Base-by-base conservation (phyloP, 2,888 invertebrate genomes). In the Cryptophagus acutangulus region DNA sequence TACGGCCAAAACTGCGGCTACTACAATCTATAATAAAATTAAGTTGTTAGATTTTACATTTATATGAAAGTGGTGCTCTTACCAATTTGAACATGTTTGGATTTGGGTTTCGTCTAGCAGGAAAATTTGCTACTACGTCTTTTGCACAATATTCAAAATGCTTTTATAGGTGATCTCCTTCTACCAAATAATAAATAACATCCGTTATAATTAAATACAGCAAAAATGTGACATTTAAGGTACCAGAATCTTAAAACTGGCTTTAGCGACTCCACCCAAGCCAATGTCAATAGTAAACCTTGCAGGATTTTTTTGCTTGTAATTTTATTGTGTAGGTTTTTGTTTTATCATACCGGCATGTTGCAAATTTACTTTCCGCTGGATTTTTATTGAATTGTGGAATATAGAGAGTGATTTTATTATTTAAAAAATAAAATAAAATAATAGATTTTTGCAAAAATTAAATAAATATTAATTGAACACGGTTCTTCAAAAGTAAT, bases 191-290 rank as follows among this genome's bases (percentile, higher is more conserved):
- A 15, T 15, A 31, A 31, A 31, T 10, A n/a, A 31, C 31, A 15
- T 31, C 31, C 16, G 13, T 31, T n/a, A 15, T n/a, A 15, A 31
- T 16, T 31, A 15, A 3, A 14, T 31, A 9, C 28, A 28, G 20
- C 12, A 31, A 3, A 31, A 31, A 31, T 15, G 8, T 31, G 31
- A 31, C 31, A 31, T 31, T 31, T 31, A 31, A 31, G 16, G 16
- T 9, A 16, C 9, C 31, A 8, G 16, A 31, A 31, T 15, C 12
- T 10, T 5, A 8, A 10, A 31, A 31, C 31, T 15, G 31, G 31
- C n/a, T n/a, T n/a, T n/a, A n/a, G 24, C 24, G 24, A 20, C 24
- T 31, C 8, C 31, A 31, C 31, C 31, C 31, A 31, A 31, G 31
- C 16, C 31, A 31, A 31, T 31, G 31, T 31, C 31, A 31, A 10